These are phyloP conservation scores for Drosophila lacicola DNA, from an alignment of 2,888 invertebrate species.

Conservation along the genomic window DNA sequence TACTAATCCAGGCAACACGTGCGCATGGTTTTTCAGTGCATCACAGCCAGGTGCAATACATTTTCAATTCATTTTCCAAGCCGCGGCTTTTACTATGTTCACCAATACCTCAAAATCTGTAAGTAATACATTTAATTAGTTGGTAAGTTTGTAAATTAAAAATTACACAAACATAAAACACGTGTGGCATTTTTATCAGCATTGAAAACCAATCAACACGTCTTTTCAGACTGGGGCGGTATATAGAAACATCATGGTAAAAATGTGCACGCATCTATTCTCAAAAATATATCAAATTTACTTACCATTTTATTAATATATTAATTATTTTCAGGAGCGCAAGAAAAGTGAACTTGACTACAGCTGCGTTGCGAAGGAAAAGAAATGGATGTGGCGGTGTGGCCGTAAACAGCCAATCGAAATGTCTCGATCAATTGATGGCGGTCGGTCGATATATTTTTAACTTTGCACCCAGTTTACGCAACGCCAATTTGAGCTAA, in stretches of 20 bases:
- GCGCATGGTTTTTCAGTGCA: constrained; percentile 1
- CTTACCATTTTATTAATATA: constrained; percentile 7
- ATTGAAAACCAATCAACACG: constrained; percentile 58
- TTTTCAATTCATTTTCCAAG: constrained; percentile 5
- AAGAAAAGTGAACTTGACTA: neutral
- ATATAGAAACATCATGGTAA: constrained; percentile 47
- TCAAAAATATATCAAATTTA: neutral
- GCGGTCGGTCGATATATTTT: constrained; percentile 1
- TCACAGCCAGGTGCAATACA: neutral
- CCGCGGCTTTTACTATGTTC: neutral
- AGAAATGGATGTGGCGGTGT: constrained; percentile 11
- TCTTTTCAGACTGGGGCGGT: constrained; percentile 66
- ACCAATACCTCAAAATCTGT: constrained; percentile 12
- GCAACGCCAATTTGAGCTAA: neutral
- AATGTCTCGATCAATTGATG: neutral
- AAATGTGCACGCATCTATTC: neutral
- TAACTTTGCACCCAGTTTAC: constrained; percentile 1
- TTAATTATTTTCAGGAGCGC: constrained; percentile 5
- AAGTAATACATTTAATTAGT: neutral
- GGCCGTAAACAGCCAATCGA: neutral
- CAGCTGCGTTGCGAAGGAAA: constrained; percentile 20
- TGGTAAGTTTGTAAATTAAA: neutral
- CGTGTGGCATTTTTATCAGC: constrained; percentile 33
- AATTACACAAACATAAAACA: neutral
- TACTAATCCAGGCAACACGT: constrained; percentile 34